Conservation (phyloP, 1,140 invertebrate genomes). For the Epicauta chinensis region DNA sequence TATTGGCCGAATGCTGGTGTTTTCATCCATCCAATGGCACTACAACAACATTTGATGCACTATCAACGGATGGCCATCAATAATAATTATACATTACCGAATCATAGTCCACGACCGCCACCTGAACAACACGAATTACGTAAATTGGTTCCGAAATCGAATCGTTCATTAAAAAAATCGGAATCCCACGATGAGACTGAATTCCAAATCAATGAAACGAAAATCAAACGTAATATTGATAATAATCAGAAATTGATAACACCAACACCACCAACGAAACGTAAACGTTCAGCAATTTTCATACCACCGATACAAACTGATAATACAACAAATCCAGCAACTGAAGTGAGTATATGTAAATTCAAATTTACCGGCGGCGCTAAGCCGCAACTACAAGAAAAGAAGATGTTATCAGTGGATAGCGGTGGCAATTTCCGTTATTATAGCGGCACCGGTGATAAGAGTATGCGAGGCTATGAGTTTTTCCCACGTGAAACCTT, state of each 20-base stretch:
- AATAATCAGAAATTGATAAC: too few species aligned
- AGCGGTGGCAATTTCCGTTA: slow-evolving; percentile 80
- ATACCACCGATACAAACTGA: slow-evolving; percentile 71
- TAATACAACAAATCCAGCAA: slow-evolving; percentile 63
- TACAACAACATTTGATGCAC: slow-evolving; percentile 65
- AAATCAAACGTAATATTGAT: slow-evolving; percentile 41
- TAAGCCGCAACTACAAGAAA: slow-evolving; percentile 79
- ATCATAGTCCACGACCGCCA: slow-evolving; percentile 26
- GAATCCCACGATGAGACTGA: slow-evolving; percentile 31
- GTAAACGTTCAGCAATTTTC: slow-evolving; percentile 73
- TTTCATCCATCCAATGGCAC: slow-evolving; percentile 64
- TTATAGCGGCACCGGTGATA: slow-evolving; percentile 67
- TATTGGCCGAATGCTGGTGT: slow-evolving; percentile 65
- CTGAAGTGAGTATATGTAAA: slow-evolving; percentile 84
- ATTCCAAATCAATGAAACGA: slow-evolving; percentile 32
- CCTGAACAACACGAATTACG: slow-evolving; percentile 22
- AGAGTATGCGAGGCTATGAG: slow-evolving; percentile 69
- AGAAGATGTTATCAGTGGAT: slow-evolving; percentile 84
- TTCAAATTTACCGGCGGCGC: slow-evolving; percentile 88
- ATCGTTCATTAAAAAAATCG: slow-evolving; percentile 22
- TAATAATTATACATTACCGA: slow-evolving; percentile 37
- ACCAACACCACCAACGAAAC: slow-evolving; percentile 51
- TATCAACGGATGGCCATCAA: slow-evolving; percentile 62
- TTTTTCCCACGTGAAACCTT: slow-evolving; percentile 65
- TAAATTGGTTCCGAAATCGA: slow-evolving; percentile 35